Evolutionary conservation across 1,140 invertebrate species (phyloP).

Genomic region (Bombyx mori): ASM3026992v2 NC_085122.1:3557501-3558000

Average conservation of each 20-base stretch:
- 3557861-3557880: constrained; percentile 6
- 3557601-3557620: constrained; percentile 55
- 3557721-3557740: constrained; percentile 44
- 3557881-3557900: constrained; percentile 24
- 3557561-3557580: constrained; percentile 58
- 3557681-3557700: constrained; percentile 56
- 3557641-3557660: constrained; percentile 46
- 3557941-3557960: constrained; percentile 51
- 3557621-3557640: constrained; percentile 65
- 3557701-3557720: constrained; percentile 65
- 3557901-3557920: constrained; percentile 44
- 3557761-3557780: constrained; percentile 31
- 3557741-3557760: constrained; percentile 15
- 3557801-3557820: constrained; percentile 30
- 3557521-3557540: no score
- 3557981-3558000: constrained; percentile 37
- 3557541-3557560: constrained; percentile 27
- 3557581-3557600: constrained; percentile 66
- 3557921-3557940: no score
- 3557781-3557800: constrained; percentile 30
- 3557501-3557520: no score
- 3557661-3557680: constrained; percentile 66
- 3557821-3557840: constrained; percentile 24
- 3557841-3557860: constrained; percentile 18
- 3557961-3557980: constrained; percentile 63